Base-by-base conservation (phyloP, 37 sponge, comb jelly and placozoan species). In the Ephydatia muelleri region DNA sequence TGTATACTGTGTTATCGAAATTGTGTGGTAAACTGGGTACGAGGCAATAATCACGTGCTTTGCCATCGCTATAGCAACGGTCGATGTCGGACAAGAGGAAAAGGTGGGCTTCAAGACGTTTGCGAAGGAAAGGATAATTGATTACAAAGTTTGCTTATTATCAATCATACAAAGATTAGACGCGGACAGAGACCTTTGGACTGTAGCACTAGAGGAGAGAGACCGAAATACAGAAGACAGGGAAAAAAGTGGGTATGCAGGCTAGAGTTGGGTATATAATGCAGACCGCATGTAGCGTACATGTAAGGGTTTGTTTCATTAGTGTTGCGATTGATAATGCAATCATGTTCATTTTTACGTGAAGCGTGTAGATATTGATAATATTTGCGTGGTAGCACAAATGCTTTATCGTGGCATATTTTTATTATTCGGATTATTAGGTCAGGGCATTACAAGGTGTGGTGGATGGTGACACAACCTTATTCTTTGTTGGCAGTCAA, bases 401-500 rank as follows among this genome's bases (percentile, higher is more conserved):
- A n/a, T n/a, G n/a, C n/a, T n/a, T n/a, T n/a, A n/a, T n/a, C n/a
- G n/a, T n/a, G n/a, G 80, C 68, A 38, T 6, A 68, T 66, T 8
- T 67, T 31, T 80, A 21, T 65, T 33, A 3, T 16, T 65, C 14
- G 13, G n/a, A 13, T 30, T 79, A 6, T 12, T 65, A 22, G 23
- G 19, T 25, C 76, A 38, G 47, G n/a, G 6, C 35, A 26, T 27
- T 32, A 25, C 39, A 38, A 27, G 26, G 66, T 29, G 76, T 75
- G 57, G 49, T 29, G 3, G 27, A 72, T 0, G 80, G 73, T 27
- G 80, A 84, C 21, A 69, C 80, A 8, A 70, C 40, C 38, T 75
- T 91, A 32, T 80, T 91, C 69, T 87, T 91, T 91, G 68, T 92
- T 47, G 93, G 93, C 31, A 80, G 82, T 39, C 74, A 85, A 48